phyloP scores from a whole-genome alignment of 2,113 vertebrate genomes.

The Podilymbus podiceps region DNA sequence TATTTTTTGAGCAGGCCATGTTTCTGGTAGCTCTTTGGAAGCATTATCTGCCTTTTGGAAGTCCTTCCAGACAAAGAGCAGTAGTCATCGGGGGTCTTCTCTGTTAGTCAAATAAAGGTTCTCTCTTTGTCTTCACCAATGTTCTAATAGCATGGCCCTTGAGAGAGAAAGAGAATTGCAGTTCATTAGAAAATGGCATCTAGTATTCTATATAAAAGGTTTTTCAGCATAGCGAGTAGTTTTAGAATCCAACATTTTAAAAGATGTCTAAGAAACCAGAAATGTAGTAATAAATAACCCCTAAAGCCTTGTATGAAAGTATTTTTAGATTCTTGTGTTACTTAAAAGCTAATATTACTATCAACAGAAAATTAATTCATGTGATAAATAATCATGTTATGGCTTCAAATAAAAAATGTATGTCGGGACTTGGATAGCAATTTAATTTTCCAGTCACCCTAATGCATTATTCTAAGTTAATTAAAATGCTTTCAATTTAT shows the following conservation, averaged over 20 bases:
- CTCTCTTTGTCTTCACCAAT: not conserved
- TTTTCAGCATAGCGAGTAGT: not conserved
- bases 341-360: not conserved
- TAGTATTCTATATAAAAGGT: not conserved
- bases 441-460: not conserved
- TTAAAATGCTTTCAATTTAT: not conserved
- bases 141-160: not conserved
- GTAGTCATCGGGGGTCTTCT: not conserved
- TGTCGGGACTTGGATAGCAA: not conserved
- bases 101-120: not conserved
- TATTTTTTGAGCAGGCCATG: not conserved
- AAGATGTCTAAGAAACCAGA: not conserved
- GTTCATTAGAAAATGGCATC: not conserved
- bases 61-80: not conserved
- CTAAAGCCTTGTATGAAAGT: not conserved
- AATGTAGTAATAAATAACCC: not conserved
- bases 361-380: not conserved
- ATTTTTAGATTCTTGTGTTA: not conserved
- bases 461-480: not conserved
- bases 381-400: not conserved
- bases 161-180: not conserved
- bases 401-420: not conserved
- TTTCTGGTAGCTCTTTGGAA: not conserved
- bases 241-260: not conserved
- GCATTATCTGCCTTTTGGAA: not conserved